Base-by-base conservation (phyloP, 2,113 vertebrate species). In the Himantopus leucocephalus region DNA sequence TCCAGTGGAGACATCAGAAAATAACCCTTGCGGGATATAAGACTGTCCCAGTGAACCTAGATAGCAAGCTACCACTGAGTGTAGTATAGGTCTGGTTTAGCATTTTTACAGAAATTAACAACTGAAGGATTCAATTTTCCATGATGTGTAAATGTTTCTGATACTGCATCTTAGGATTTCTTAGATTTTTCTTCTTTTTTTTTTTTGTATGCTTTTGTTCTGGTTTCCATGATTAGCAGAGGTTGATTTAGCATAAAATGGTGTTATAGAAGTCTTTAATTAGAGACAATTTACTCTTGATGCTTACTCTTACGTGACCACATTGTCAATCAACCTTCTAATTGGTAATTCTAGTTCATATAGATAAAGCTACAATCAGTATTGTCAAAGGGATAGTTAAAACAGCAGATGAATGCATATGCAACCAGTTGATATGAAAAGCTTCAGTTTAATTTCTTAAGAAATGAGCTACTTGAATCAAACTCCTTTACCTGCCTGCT, bases 241-340 rank as follows among this genome's bases (percentile, higher is more conserved):
- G 73, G 73, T 81, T 68, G 66, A 85, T 79, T 89, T 85, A 92
- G 45, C 56, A 79, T 78, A 53, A 95, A 94, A 81, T 48, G 32
- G 32, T 88, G 56, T 90, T 92, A 71, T 10, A 56, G 64, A 90
- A 75, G 52, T 82, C 73, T 96, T 82, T 88, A 88, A 81, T 91
- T 96, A 91, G 74, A 95, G 89, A 77, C 90, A 81, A 12, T 95
- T 92, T 92, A 81, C 86, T 89, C 73, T 77, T 91, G 84, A 81
- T 92, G 80, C 91, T 72, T 92, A 92, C 56, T 88, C 34, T 95
- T 92, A 96, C 27, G 39, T 94, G 94, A 93, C 93, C 70, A 35
- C 43, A 18, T 96, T 97, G 86, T 88, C 92, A 95, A 68, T 95
- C 88, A 94, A 47, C 56, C 77, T 88, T 91, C 75, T 92, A 78